phyloP scores from a whole-genome alignment of 1,140 invertebrate genomes.

The Cydia strobilella region DNA sequence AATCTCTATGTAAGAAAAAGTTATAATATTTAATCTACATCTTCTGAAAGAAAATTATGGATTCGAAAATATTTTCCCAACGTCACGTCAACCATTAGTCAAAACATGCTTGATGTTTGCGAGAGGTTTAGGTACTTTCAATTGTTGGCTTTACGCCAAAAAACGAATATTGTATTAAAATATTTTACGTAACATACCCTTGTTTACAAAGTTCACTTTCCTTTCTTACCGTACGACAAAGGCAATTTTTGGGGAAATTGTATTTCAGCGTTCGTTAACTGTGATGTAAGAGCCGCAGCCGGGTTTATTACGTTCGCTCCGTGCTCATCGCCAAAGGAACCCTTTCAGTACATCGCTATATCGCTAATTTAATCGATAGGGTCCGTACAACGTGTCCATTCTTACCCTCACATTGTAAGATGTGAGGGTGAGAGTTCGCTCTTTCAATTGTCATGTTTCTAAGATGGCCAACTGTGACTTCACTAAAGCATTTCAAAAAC shows the following conservation, averaged over 20 bases:
- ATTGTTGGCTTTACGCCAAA: constrained; percentile 3
- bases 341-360: constrained; percentile 27
- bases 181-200: constrained; percentile 14
- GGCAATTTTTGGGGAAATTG: constrained; percentile 1
- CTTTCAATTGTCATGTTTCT: background rate
- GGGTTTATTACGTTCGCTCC: background rate
- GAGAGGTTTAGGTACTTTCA: constrained; percentile 10
- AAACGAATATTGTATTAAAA: constrained; percentile 11
- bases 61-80: background rate
- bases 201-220: background rate
- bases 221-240: background rate
- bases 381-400: background rate
- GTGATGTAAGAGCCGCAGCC: constrained; percentile 6
- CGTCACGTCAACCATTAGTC: background rate
- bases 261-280: constrained; percentile 16
- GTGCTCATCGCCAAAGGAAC: background rate
- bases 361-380: constrained; percentile 28
- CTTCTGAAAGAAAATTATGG: background rate
- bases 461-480: background rate
- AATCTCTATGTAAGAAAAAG: too few species aligned
- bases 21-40: too few species aligned
- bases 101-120: background rate
- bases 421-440: too few species aligned
- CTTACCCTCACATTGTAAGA: background rate
- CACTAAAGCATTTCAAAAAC: background rate